Base-by-base conservation (phyloP, 2,888 invertebrate genomes). In the Odontothrips loti region DNA sequence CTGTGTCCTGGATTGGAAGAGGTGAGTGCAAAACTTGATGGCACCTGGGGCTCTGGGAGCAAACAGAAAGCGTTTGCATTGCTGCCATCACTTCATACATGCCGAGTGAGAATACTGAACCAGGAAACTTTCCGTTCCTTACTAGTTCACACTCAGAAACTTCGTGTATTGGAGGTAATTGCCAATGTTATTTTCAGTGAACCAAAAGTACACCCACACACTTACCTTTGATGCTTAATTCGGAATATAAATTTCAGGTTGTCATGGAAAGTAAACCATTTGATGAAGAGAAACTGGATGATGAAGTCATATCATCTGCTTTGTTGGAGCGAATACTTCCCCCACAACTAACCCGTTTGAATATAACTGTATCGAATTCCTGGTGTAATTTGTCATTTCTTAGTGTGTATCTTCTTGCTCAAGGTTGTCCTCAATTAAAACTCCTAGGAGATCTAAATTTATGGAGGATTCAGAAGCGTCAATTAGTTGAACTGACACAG, bases 1-100 rank as follows among this genome's bases (percentile, higher is more conserved):
- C 81, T 81, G 23, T 85, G 85, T 79, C 85, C 85, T 10, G 81
- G 81, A 15, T 82, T 85, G 10, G 84, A 83, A 47, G 85, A 85
- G 79, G 82, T 85, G 63, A 83, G 83, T 17, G 85, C 85, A 17
- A 85, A 84, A 81, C 81, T 85, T 29, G 80, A 79, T 17, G 75
- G 68, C 12, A 27, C 68, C 0, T 75, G 68, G 68, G 23, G 68
- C 27, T 75, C 68, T 23, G 68, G 68, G 12, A 75, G 68, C 27
- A 75, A 27, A 27, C 68, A 75, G 27, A 75, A 75, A 27, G 27
- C 68, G 23, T 75, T 23, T 12, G 12, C 12, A 11, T 27, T 75
- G 27, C 27, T 75, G 23, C 68, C 68, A 1, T 75, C 68, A n/a
- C 68, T 75, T 12, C 68, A 75, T 12, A 75, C 68, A 23, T 75